Conservation (phyloP, 2,797 vertebrate genomes). For the Bradypodion pumilum region DNA sequence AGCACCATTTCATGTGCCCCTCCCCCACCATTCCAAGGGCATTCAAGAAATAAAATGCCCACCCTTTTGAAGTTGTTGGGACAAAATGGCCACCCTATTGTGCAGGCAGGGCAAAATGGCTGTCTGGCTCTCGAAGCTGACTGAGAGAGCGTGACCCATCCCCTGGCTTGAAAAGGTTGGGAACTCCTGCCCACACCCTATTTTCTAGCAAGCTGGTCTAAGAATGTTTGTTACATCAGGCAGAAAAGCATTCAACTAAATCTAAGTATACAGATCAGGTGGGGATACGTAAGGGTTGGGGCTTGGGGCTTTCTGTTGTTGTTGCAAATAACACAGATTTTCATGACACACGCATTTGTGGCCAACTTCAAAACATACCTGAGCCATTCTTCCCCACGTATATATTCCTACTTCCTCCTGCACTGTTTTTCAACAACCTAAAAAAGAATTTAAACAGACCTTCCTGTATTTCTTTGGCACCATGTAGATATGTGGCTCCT, state of each 20-base stretch:
- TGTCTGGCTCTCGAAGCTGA: no score
- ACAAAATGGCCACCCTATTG: no score
- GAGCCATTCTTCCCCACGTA: not conserved
- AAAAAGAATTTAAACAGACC: conserved; percentile 71
- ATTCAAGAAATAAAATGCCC: no score
- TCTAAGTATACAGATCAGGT: not conserved
- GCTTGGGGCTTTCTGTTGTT: no score
- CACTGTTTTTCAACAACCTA: not conserved
- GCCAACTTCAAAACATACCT: not conserved
- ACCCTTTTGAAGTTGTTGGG: no score
- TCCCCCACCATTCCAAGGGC: no score
- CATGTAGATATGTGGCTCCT: conserved; percentile 95
- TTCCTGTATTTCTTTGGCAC: conserved; percentile 98
- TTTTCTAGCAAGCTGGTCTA: not conserved
- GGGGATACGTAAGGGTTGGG: not conserved
- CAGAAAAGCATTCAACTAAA: not conserved
- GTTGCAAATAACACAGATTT: not conserved
- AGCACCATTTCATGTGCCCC: no score
- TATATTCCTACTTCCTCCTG: not conserved
- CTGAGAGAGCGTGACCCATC: no score
- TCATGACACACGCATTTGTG: no score
- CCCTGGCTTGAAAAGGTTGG: no score
- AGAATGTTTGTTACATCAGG: not conserved
- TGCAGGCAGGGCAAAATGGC: no score
- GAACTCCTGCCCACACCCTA: no score